Conservation (phyloP, 1,140 invertebrate species). For the Seison nebaliae region DNA sequence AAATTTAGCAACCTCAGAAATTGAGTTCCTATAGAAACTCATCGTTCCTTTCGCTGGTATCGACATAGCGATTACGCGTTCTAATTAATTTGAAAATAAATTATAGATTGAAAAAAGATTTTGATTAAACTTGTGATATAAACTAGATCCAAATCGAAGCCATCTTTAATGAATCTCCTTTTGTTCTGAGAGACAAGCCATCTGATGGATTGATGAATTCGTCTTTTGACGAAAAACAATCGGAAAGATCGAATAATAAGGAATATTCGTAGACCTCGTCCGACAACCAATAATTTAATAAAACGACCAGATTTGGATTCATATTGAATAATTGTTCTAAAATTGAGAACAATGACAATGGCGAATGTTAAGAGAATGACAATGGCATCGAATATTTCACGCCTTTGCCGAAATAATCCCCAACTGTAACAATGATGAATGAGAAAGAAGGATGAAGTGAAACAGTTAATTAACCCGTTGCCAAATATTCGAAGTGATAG, state of each 20-base stretch:
- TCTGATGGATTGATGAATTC: slow-evolving; percentile 29
- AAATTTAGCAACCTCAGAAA: slow-evolving; percentile 35
- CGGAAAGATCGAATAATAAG: slow-evolving; percentile 27
- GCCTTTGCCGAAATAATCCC: slow-evolving; percentile 1
- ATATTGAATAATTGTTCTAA: slow-evolving; percentile 9
- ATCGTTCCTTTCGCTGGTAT: slow-evolving; percentile 35
- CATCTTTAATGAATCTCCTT: slow-evolving; percentile 32
- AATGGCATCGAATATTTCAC: slow-evolving; percentile 8
- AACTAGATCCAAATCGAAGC: slow-evolving; percentile 36
- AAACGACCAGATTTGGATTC: slow-evolving; percentile 16
- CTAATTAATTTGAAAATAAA: slow-evolving; percentile 20
- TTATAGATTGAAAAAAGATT: neutral
- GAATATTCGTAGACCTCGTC: slow-evolving; percentile 30
- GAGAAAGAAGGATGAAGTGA: neutral
- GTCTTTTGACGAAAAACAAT: slow-evolving; percentile 26
- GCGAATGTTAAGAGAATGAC: slow-evolving; percentile 9
- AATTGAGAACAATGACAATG: slow-evolving; percentile 8
- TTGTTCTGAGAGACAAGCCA: slow-evolving; percentile 36
- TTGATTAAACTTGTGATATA: slow-evolving; percentile 30
- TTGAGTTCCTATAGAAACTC: slow-evolving; percentile 35
- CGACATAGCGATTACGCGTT: slow-evolving; percentile 37
- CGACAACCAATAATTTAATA: slow-evolving; percentile 25
- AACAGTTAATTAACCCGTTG: slow-evolving; percentile 2
- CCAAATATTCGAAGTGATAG: slow-evolving; percentile 11
- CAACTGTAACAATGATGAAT: neutral